Evolutionary conservation across 2,113 vertebrate species (phyloP).

Genomic region (Herpetotheres cachinnans): DNA sequence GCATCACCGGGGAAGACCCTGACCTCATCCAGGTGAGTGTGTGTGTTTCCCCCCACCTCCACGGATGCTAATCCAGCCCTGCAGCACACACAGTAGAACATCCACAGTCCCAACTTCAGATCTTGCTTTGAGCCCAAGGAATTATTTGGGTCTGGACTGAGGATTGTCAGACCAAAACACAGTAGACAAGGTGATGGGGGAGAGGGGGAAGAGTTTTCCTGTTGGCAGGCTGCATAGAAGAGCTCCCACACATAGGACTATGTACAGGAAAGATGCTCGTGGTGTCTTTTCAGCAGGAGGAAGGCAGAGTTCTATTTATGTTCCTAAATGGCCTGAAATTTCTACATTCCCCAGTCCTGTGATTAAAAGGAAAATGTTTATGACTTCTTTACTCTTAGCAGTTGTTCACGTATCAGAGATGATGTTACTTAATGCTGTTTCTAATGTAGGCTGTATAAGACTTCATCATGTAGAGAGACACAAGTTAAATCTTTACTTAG

Average conservation of each 20-base stretch:
- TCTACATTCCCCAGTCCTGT: background rate
- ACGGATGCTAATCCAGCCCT: background rate
- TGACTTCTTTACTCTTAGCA: background rate
- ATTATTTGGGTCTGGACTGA: background rate
- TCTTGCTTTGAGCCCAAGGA: background rate
- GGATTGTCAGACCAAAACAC: fast-evolving
- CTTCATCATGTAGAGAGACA: background rate
- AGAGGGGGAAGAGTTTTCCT: background rate
- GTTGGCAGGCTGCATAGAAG: background rate
- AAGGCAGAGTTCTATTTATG: background rate
- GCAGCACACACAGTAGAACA: fast-evolving
- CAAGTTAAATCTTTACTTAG: too few species aligned
- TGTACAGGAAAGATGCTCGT: background rate
- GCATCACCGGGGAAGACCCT: background rate
- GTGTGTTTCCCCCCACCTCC: background rate
- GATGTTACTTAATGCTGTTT: background rate
- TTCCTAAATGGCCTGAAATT: background rate
- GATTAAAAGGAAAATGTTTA: background rate
- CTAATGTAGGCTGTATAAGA: background rate
- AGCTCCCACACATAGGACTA: background rate
- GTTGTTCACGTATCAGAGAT: background rate
- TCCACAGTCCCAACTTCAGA: background rate
- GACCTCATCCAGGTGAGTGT: background rate
- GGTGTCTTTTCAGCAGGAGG: background rate
- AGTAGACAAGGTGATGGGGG: background rate